phyloP scores from a whole-genome alignment of 2,888 invertebrate genomes.

The Acronicta aceris region DNA sequence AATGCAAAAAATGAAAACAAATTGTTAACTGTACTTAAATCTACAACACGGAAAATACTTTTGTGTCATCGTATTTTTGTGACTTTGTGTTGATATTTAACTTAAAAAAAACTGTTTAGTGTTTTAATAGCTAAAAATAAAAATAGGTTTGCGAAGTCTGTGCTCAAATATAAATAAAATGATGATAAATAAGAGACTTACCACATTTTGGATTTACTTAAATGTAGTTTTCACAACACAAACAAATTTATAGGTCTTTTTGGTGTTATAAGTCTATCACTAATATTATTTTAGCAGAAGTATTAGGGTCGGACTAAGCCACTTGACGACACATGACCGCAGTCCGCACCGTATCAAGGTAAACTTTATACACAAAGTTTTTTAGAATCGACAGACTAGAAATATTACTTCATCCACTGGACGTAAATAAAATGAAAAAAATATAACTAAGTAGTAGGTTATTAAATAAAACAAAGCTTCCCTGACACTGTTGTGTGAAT shows the following conservation, averaged over 20 bases:
- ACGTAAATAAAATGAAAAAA: constrained; percentile 9
- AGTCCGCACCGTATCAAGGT: constrained; percentile 63
- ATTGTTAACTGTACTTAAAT: background rate
- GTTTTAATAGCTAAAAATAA: constrained; percentile 3
- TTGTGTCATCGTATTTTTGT: constrained; percentile 10
- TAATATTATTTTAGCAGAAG: constrained; percentile 23
- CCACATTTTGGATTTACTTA: constrained; percentile 58
- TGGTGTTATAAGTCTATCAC: too few relatives aligned
- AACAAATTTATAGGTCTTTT: constrained; percentile 35
- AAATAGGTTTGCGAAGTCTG: background rate
- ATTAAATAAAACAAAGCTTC: background rate
- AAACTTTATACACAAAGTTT: constrained; percentile 56
- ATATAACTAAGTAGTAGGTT: background rate
- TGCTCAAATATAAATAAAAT: background rate
- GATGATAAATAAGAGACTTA: constrained; percentile 43
- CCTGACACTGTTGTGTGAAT: too few relatives aligned
- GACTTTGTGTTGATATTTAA: background rate
- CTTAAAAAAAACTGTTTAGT: background rate
- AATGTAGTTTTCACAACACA: constrained; percentile 29
- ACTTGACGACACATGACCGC: constrained; percentile 59
- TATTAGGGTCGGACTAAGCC: constrained; percentile 41
- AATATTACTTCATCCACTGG: constrained; percentile 36
- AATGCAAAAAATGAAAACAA: constrained; percentile 22
- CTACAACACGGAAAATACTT: background rate
- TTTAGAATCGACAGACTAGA: constrained; percentile 45